Percentiles rank a stretch among this genome's conserved stretches.
Conservation (phyloP, 2,113 vertebrate species). For the Toxotes chatareus region DNA sequence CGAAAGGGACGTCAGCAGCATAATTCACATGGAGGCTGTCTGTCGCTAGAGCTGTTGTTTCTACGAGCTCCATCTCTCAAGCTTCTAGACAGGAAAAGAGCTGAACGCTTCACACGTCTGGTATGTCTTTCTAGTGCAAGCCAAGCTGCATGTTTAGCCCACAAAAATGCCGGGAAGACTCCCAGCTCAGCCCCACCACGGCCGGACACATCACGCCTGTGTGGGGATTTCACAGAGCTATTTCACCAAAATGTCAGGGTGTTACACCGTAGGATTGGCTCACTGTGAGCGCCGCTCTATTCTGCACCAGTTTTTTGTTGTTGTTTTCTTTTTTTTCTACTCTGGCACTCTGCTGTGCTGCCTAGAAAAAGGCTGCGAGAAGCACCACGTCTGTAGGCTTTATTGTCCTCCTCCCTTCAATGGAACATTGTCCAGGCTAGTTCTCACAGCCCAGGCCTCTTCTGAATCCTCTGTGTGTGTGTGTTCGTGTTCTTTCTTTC, state of each 20-base stretch:
- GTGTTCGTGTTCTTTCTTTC: slow-evolving; percentile 33
- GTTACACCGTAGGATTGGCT: slow-evolving; percentile 46
- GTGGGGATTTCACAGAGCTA: slow-evolving; percentile 65
- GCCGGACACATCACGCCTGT: slow-evolving; percentile 62
- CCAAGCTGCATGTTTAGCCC: slow-evolving; percentile 78
- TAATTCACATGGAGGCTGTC: slow-evolving; percentile 20
- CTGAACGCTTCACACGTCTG: slow-evolving; percentile 78
- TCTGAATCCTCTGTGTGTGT: slow-evolving; percentile 32
- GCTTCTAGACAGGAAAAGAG: slow-evolving; percentile 73
- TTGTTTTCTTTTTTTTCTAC: neutral
- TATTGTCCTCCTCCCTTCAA: slow-evolving; percentile 77
- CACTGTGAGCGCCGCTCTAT: slow-evolving; percentile 15
- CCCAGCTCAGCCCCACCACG: slow-evolving; percentile 66
- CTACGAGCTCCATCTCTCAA: slow-evolving; percentile 53
- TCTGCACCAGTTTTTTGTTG: slow-evolving; percentile 24
- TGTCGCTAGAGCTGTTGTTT: slow-evolving; percentile 44
- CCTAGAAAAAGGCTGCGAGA: slow-evolving; percentile 51
- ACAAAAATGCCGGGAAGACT: slow-evolving; percentile 79
- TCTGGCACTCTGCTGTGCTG: slow-evolving; percentile 33
- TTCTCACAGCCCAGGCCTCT: slow-evolving; percentile 65
- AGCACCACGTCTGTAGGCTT: slow-evolving; percentile 59
- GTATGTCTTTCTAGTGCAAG: slow-evolving; percentile 79
- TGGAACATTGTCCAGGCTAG: slow-evolving; percentile 75
- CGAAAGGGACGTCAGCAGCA: neutral
- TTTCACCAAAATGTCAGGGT: slow-evolving; percentile 72